These are phyloP conservation scores for Petrocephalus sullivani DNA, from an alignment of 2,797 vertebrate genomes.

Conservation along the genomic window DNA sequence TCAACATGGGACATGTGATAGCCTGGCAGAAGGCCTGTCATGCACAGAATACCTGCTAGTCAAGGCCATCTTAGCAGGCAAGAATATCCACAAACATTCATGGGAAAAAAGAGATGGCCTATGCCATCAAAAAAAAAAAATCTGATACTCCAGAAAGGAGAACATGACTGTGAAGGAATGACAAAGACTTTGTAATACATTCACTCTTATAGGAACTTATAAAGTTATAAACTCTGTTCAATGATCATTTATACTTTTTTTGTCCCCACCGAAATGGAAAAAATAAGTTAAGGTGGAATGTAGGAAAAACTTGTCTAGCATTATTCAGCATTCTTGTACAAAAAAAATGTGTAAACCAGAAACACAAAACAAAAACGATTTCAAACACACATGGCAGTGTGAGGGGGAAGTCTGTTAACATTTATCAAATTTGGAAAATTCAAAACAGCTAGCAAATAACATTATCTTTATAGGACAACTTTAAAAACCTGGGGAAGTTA, in stretches of 20 bases:
- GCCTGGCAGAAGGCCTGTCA: slow-evolving; percentile 48
- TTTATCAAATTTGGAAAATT: slow-evolving; percentile 67
- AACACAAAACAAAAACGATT: slow-evolving; percentile 54
- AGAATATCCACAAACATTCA: not conserved
- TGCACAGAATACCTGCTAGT: slow-evolving; percentile 48
- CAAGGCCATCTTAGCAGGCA: slow-evolving; percentile 40
- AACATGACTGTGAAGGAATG: not conserved
- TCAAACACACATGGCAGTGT: slow-evolving; percentile 66
- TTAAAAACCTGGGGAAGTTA: slow-evolving; percentile 46
- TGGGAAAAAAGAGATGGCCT: not conserved
- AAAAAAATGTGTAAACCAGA: slow-evolving; percentile 43
- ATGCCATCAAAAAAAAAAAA: not conserved
- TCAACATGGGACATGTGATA: not conserved
- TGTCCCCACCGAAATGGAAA: not conserved
- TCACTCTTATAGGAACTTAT: not conserved
- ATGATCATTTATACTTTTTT: not conserved
- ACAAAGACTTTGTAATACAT: slow-evolving; percentile 11
- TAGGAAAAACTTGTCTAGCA: not conserved
- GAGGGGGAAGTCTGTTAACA: slow-evolving; percentile 48
- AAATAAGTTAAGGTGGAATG: slow-evolving; percentile 27
- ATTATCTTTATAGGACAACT: slow-evolving; percentile 42
- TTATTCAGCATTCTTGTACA: not conserved
- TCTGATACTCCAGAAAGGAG: not conserved
- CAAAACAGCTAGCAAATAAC: slow-evolving; percentile 62
- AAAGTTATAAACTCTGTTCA: not conserved